phyloP scores from a whole-genome alignment of 2,888 invertebrate genomes.

The Limenitis camilla region DNA sequence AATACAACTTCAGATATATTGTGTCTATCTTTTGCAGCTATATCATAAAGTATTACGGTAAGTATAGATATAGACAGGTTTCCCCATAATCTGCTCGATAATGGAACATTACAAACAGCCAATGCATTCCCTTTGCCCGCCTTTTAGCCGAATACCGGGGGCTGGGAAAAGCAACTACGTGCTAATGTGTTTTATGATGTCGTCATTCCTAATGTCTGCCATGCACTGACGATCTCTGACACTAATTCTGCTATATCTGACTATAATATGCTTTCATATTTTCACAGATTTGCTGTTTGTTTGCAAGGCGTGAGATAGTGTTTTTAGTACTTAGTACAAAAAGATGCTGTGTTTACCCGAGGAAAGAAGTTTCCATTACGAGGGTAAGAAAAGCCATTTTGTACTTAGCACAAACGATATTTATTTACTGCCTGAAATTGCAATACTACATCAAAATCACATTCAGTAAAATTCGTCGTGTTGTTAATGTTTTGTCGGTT shows the following conservation, averaged over 20 bases:
- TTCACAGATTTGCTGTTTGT: background rate
- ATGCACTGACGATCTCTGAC: slow-evolving; percentile 30
- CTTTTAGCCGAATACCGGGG: slow-evolving; percentile 52
- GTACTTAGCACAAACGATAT: too few relatives aligned
- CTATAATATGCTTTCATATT: background rate
- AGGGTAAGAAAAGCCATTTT: too few relatives aligned
- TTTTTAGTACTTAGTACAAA: too few relatives aligned
- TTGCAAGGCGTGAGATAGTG: too few relatives aligned
- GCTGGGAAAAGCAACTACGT: slow-evolving; percentile 52
- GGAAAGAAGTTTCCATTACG: too few relatives aligned
- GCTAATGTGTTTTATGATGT: slow-evolving; percentile 66
- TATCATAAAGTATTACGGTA: slow-evolving; percentile 4
- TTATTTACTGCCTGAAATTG: too few relatives aligned
- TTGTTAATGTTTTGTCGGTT: too few relatives aligned
- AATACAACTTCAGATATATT: background rate
- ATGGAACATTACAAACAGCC: slow-evolving; percentile 68
- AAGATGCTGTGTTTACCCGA: too few relatives aligned
- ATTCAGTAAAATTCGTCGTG: too few relatives aligned
- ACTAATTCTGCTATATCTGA: slow-evolving; percentile 10
- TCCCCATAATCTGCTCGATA: slow-evolving; percentile 51
- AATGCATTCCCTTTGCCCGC: slow-evolving; percentile 50
- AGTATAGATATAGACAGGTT: slow-evolving; percentile 6
- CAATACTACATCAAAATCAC: too few relatives aligned
- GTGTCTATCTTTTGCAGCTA: background rate
- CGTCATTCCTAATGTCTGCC: slow-evolving; percentile 42